Conservation (phyloP, 2,888 invertebrate genomes). For the Latrodectus hesperus region DNA sequence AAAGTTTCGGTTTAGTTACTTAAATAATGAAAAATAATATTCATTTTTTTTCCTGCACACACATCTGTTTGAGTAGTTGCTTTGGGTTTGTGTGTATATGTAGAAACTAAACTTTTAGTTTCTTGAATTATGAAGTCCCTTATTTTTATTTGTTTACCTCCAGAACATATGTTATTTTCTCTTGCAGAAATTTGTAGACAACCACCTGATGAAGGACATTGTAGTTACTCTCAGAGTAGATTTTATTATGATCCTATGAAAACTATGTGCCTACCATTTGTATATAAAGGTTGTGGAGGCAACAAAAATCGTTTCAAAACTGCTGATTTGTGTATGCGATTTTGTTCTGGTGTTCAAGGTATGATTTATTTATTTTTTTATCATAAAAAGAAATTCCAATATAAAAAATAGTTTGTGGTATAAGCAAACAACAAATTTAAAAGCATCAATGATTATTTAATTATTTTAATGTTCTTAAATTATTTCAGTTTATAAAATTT, state of each 20-base stretch:
- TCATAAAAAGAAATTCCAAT: too few species aligned
- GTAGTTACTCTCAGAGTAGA: slow-evolving; percentile 81
- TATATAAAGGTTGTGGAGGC: slow-evolving; percentile 88
- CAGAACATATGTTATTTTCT: slow-evolving; percentile 28
- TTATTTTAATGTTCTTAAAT: neutral
- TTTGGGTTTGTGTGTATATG: too few species aligned
- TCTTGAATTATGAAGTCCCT: too few species aligned
- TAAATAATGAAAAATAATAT: too few species aligned
- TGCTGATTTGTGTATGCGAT: slow-evolving; percentile 80
- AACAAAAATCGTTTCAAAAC: slow-evolving; percentile 88
- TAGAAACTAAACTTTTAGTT: too few species aligned
- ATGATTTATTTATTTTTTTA: neutral
- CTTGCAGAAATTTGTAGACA: slow-evolving; percentile 83
- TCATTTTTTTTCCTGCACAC: too few species aligned
- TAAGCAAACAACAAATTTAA: too few species aligned
- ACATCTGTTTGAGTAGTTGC: too few species aligned
- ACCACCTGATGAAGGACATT: slow-evolving; percentile 82
- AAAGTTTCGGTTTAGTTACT: too few species aligned
- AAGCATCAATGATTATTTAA: too few species aligned
- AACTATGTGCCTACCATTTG: slow-evolving; percentile 82
- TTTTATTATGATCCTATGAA: slow-evolving; percentile 82
- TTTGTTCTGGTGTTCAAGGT: slow-evolving; percentile 67
- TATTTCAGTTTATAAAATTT: neutral
- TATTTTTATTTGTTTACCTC: neutral
- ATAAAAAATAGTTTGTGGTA: too few species aligned